These are phyloP conservation scores for Choristoneura rosaceana DNA, from an alignment of 2,888 invertebrate genomes.

Conservation along the genomic window DNA sequence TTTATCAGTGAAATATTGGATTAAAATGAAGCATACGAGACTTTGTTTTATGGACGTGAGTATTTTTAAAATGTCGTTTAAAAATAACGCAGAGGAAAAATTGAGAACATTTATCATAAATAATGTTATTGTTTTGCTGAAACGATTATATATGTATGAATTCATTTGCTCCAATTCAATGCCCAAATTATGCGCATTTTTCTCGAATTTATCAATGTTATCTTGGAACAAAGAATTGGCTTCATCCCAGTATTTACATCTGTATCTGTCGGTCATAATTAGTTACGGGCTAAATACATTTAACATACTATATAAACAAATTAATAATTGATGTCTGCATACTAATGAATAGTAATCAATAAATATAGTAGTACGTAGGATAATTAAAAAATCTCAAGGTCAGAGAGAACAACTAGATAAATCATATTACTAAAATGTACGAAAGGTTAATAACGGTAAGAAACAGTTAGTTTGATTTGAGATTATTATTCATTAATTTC, in stretches of 20 bases:
- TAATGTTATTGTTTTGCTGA: neutral
- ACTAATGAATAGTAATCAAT: neutral
- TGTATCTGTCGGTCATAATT: slow-evolving; percentile 10
- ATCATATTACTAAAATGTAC: neutral
- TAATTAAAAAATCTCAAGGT: too few species aligned
- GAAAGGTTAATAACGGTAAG: neutral
- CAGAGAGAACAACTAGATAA: too few species aligned
- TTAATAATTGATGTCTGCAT: neutral
- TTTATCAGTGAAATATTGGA: slow-evolving; percentile 46
- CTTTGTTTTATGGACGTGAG: slow-evolving; percentile 61
- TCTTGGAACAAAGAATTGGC: slow-evolving; percentile 39
- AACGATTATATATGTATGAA: neutral
- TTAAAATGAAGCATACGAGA: slow-evolving; percentile 57
- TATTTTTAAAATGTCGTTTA: slow-evolving; percentile 42
- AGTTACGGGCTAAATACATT: slow-evolving; percentile 24
- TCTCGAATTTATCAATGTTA: slow-evolving; percentile 4
- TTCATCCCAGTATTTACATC: slow-evolving; percentile 28
- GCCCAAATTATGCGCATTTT: neutral
- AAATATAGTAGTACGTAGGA: neutral
- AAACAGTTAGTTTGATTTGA: neutral
- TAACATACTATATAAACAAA: neutral
- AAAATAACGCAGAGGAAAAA: neutral
- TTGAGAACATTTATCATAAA: neutral
- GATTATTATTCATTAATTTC: neutral
- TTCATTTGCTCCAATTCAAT: neutral